Base-by-base conservation (phyloP, 1,140 invertebrate genomes). In the Ceratitis capitata region DNA sequence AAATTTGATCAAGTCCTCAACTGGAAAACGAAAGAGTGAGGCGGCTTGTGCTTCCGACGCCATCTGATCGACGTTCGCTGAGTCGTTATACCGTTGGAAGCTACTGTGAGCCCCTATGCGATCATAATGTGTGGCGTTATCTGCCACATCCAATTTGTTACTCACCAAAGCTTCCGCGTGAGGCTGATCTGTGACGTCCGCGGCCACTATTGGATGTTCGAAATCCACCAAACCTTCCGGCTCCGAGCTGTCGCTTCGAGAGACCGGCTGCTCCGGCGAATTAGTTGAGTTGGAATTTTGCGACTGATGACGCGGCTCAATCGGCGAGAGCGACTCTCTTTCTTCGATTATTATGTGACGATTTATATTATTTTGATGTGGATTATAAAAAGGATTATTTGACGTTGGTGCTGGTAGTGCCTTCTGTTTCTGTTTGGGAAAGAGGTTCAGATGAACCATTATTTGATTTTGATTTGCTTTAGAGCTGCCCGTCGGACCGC, bases 1-100 rank as follows among this genome's bases (percentile, higher is more conserved):
- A 85, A 91, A 91, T 82, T 91, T 90, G 87, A 91, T 91, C 23
- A 91, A 86, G 87, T 91, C 90, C 87, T 91, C 90, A 16, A 91
- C 90, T 51, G 90, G 90, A 87, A 91, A 91, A 14, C 90, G 88
- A 83, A 91, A 91, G 1, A 91, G 87, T 26, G 90, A 91, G 53
- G 90, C 90, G 1, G 90, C 89, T 83, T 89, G 88, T 9, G 90
- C 90, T 87, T 91, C 90, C 9, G 88, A 88, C 0, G 89, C 90
- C 86, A 91, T 23, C 83, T 91, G 90, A 84, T 91, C 90, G 23
- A 91, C 88, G 56, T 89, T 47, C 7, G 86, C 85, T 82, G 85
- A 89, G 32, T 87, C 88, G 5, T 85, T 87, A 39, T 87, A 89
- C 10, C 69, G 69, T 23, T 78, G 69, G n/a, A 78, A 78, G 29